Evolutionary conservation across 2,113 vertebrate genomes (phyloP).

Genomic region (Sylvicapra grimmia): DNA sequence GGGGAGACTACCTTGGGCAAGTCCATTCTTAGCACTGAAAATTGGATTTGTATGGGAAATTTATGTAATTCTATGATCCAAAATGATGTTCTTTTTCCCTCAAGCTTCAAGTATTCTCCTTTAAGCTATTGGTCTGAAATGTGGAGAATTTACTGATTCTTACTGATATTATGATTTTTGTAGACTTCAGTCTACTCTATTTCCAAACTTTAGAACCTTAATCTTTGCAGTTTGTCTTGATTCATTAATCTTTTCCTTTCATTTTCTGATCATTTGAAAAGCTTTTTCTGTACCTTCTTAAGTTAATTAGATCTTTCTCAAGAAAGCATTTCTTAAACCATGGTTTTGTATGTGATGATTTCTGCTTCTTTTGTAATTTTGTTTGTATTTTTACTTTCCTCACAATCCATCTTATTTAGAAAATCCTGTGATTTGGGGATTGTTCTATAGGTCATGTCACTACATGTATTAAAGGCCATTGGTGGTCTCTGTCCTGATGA

Average conservation of each 20-base stretch:
- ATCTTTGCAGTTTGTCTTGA: not conserved
- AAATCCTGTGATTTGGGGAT: not conserved
- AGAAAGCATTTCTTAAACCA: not conserved
- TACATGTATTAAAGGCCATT: not conserved
- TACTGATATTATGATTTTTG: not conserved
- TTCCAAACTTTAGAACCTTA: not conserved
- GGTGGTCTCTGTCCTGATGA: not conserved
- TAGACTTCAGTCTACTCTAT: not conserved
- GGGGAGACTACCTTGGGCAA: not conserved
- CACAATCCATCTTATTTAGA: not conserved
- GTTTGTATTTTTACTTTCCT: constrained; percentile 5
- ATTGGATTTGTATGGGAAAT: not conserved
- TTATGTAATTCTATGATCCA: not conserved
- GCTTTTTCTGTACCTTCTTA: not conserved
- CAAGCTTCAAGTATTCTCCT: not conserved
- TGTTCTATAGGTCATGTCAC: not conserved
- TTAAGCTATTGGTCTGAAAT: not conserved
- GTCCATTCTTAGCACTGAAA: not conserved
- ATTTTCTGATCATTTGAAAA: constrained; percentile 5
- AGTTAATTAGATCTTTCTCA: not conserved
- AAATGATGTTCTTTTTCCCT: not conserved
- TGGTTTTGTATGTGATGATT: not conserved
- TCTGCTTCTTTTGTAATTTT: not conserved
- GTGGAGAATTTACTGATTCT: not conserved
- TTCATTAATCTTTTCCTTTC: not conserved